Percentiles rank a stretch among this genome's conserved stretches.
These are phyloP conservation scores for Pollimyrus isidori DNA, from an alignment of 2,113 vertebrate genomes.

Conservation along the genomic window DNA sequence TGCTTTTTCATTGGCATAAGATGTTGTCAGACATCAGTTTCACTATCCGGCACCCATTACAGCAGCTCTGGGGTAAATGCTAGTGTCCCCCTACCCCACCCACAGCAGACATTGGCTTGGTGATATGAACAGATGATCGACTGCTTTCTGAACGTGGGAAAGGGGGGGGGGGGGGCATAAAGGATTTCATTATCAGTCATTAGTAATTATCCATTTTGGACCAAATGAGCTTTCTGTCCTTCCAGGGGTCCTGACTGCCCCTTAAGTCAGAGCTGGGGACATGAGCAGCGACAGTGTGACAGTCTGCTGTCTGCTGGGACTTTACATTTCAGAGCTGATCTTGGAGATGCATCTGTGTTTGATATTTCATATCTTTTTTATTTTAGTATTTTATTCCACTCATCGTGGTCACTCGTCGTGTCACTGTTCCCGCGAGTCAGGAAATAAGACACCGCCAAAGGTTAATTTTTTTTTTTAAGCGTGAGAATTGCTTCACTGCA, in stretches of 20 bases:
- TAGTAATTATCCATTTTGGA: neutral
- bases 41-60: constrained; percentile 34
- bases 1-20: constrained; percentile 47
- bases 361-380: neutral
- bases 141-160: neutral
- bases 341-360: neutral
- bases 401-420: neutral
- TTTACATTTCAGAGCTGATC: neutral
- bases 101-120: neutral
- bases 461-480: too few species aligned
- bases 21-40: constrained; percentile 44
- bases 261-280: neutral
- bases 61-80: constrained; percentile 27
- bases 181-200: neutral
- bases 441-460: neutral
- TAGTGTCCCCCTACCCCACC: neutral
- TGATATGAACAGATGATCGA: neutral
- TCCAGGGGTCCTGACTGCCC: neutral
- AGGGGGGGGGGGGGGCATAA: neutral
- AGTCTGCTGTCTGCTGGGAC: neutral
- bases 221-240: neutral
- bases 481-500: neutral
- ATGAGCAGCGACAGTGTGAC: neutral
- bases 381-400: neutral
- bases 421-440: neutral